Evolutionary conservation across 2,888 invertebrate genomes (phyloP), one percentile per base, ranked within the genome.

Genomic region (Dynastes tityus): DNA sequence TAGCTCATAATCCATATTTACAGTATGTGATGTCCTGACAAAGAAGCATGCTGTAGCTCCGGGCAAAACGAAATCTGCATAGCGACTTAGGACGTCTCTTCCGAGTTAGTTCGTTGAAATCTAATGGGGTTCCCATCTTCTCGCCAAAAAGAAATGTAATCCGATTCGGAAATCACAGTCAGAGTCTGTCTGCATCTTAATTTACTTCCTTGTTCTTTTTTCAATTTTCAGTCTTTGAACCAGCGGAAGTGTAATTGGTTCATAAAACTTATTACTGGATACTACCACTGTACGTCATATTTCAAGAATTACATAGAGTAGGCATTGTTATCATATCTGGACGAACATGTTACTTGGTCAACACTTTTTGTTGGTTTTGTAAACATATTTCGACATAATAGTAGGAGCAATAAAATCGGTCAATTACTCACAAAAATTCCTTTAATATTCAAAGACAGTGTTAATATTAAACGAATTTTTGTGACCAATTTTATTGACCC

Each of bases 111-210:
- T 63, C 32, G 32, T 11, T 63, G 63, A 2, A 63, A 63, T 63
- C 63, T 63, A 63, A 63, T 63, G 63, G 32, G 29, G 29, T 63
- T 29, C 9, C 63, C 63, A 63, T 63, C 63, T 63, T 63, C 63
- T 27, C 9, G 2, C 9, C 2, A 27, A 27, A 32, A 63, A 63
- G 11, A 63, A 29, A 22, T 29, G 27, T 29, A 63, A 63, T 63
- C 63, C 63, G 63, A 29, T 63, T 63, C 29, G 27, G 29, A 29
- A 27, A 27, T 27, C 29, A 9, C 27, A 29, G 63, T 6, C 22
- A 13, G 9, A 16, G 16, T 29, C 11, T 6, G 8, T 29, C 32
- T 63, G 63, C 32, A 63, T 63, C 2, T 63, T 63, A 63, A 63
- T 63, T 63, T 32, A 63, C 29, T 8, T 29, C 27, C 27, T 29